A percentile compares a stretch with the other conserved stretches of the same genome.
Conservation (phyloP, 2,888 invertebrate genomes). For the Melieria picta region DNA sequence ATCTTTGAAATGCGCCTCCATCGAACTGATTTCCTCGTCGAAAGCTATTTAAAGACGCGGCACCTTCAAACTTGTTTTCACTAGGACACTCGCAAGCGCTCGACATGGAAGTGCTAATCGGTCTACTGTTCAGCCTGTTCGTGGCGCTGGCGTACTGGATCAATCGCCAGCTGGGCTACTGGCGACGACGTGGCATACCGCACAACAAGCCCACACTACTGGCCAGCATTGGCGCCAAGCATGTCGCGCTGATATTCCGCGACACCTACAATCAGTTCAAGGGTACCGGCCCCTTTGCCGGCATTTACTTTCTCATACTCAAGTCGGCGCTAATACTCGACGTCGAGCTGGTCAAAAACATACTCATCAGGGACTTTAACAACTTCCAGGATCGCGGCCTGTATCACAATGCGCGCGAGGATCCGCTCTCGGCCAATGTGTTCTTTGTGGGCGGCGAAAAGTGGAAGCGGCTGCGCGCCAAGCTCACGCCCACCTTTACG, state of each 20-base stretch:
- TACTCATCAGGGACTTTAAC: slow-evolving; percentile 52
- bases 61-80: slow-evolving; percentile 9
- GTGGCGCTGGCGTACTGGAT: slow-evolving; percentile 9
- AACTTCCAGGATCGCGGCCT: slow-evolving; percentile 52
- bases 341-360: slow-evolving; percentile 49
- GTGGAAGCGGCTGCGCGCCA: slow-evolving; percentile 57
- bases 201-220: slow-evolving; percentile 25
- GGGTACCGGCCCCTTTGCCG: slow-evolving; percentile 48
- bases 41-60: slow-evolving; percentile 6
- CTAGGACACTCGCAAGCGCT: neutral
- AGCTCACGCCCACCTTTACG: slow-evolving; percentile 53
- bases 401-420: slow-evolving; percentile 51
- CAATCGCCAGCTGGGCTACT: slow-evolving; percentile 19
- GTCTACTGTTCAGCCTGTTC: neutral
- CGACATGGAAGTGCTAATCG: slow-evolving; percentile 6
- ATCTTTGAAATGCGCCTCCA: no score
- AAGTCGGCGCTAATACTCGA: slow-evolving; percentile 45
- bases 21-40: no score
- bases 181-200: slow-evolving; percentile 31
- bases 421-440: slow-evolving; percentile 59
- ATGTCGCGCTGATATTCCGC: slow-evolving; percentile 34
- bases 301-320: slow-evolving; percentile 46
- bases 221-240: slow-evolving; percentile 8
- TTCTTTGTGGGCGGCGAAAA: slow-evolving; percentile 56
- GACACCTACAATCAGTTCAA: slow-evolving; percentile 50